Conservation (phyloP, 1,140 invertebrate genomes). For the Leptoteleia sp. region DNA sequence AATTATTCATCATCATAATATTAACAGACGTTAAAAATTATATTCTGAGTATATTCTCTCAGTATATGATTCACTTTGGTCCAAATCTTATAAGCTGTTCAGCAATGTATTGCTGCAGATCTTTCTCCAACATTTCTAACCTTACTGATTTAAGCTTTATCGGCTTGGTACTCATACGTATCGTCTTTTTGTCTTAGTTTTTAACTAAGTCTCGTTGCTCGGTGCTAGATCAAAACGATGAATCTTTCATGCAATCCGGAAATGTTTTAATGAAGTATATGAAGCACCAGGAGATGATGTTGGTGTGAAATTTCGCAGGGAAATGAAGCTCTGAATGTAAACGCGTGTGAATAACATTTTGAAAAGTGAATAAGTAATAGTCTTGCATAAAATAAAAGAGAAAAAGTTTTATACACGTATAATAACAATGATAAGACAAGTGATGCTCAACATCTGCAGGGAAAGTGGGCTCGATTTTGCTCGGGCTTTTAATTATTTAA, state of each 20-base stretch:
- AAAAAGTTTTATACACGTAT: not conserved
- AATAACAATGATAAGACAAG: too few relatives aligned
- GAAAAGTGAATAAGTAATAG: slow-evolving; percentile 35
- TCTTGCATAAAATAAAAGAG: slow-evolving; percentile 29
- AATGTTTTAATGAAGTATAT: slow-evolving; percentile 60
- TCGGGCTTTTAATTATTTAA: not conserved
- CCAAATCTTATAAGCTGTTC: too few relatives aligned
- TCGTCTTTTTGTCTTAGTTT: slow-evolving; percentile 16
- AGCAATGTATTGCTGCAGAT: too few relatives aligned
- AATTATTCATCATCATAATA: too few relatives aligned
- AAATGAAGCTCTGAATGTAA: slow-evolving; percentile 28
- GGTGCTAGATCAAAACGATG: slow-evolving; percentile 28
- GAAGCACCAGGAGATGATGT: slow-evolving; percentile 46
- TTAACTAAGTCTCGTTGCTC: slow-evolving; percentile 9
- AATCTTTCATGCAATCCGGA: slow-evolving; percentile 57
- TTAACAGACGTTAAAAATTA: too few relatives aligned
- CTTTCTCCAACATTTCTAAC: too few relatives aligned
- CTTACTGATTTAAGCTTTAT: too few relatives aligned
- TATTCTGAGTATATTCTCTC: too few relatives aligned
- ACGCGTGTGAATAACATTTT: slow-evolving; percentile 27
- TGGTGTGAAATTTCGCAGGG: slow-evolving; percentile 37
- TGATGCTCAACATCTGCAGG: too few relatives aligned
- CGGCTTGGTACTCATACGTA: not conserved
- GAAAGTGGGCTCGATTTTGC: too few relatives aligned
- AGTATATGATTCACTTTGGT: too few relatives aligned